Conservation (phyloP, 1,140 invertebrate species). For the Phocides pigmalion region DNA sequence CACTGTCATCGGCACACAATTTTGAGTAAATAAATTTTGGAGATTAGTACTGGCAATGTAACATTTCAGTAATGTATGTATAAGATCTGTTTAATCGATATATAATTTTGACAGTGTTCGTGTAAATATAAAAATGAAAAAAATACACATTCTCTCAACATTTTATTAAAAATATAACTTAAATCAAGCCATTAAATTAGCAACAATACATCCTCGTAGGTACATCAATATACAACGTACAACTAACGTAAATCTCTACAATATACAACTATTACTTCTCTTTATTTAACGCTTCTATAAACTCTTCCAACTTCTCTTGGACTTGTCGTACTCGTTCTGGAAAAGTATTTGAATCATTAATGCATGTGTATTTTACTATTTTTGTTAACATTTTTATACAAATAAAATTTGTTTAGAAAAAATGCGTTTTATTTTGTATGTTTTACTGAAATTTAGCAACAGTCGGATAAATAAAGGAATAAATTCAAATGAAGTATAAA, state of each 20-base stretch:
- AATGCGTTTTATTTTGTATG: too few species aligned
- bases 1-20: too few species aligned
- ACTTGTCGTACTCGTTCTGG: slow-evolving; percentile 97
- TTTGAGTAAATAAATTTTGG: too few species aligned
- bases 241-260: slow-evolving; percentile 38
- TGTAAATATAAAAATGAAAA: not conserved
- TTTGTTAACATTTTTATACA: slow-evolving; percentile 13
- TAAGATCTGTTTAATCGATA: too few species aligned
- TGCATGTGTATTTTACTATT: too few species aligned
- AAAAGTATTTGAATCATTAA: slow-evolving; percentile 63
- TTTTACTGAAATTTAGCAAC: too few species aligned
- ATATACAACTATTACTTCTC: slow-evolving; percentile 62
- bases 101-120: not conserved
- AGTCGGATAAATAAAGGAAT: too few species aligned
- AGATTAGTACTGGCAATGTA: too few species aligned
- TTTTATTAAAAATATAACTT: slow-evolving; percentile 78
- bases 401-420: not conserved
- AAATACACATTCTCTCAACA: slow-evolving; percentile 47
- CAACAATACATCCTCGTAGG: slow-evolving; percentile 50
- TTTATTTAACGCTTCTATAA: slow-evolving; percentile 91
- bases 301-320: slow-evolving; percentile 99
- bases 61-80: too few species aligned
- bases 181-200: slow-evolving; percentile 56
- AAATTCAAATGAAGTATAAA: too few species aligned
- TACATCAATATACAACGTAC: slow-evolving; percentile 36